Conservation (phyloP, 2,113 vertebrate species). For the Stercorarius parasiticus region DNA sequence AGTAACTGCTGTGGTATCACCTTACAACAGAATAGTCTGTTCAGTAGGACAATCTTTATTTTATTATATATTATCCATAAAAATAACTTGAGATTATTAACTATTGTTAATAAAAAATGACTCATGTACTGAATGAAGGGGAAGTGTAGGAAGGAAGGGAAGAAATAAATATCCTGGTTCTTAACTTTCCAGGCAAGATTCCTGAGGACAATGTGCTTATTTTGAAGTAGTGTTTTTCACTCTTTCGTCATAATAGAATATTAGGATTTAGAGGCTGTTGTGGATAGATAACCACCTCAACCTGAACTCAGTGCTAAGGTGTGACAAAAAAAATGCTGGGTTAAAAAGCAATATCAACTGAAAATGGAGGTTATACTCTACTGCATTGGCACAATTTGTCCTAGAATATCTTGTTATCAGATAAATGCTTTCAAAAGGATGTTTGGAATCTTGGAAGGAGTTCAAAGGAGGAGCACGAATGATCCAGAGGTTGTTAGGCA, state of each 20-base stretch:
- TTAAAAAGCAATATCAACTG: background rate
- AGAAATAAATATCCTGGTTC: background rate
- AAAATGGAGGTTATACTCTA: background rate
- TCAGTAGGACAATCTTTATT: background rate
- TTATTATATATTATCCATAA: background rate
- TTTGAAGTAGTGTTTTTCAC: background rate
- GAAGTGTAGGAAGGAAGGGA: background rate
- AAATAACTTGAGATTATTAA: background rate
- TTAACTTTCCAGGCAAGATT: background rate
- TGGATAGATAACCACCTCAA: background rate
- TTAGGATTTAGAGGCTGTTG: background rate
- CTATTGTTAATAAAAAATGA: background rate
- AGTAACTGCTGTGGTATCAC: background rate
- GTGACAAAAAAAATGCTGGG: background rate
- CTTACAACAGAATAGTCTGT: background rate
- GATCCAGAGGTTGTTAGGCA: background rate
- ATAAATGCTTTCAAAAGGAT: background rate
- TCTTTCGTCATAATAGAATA: background rate
- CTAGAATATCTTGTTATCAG: background rate
- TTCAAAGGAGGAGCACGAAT: background rate
- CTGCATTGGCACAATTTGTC: background rate
- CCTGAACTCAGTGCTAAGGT: background rate
- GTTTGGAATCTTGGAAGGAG: background rate
- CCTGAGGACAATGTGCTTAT: background rate
- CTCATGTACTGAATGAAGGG: background rate